phyloP scores from a whole-genome alignment of 2,888 invertebrate species.

The Drosophila infuscata region DNA sequence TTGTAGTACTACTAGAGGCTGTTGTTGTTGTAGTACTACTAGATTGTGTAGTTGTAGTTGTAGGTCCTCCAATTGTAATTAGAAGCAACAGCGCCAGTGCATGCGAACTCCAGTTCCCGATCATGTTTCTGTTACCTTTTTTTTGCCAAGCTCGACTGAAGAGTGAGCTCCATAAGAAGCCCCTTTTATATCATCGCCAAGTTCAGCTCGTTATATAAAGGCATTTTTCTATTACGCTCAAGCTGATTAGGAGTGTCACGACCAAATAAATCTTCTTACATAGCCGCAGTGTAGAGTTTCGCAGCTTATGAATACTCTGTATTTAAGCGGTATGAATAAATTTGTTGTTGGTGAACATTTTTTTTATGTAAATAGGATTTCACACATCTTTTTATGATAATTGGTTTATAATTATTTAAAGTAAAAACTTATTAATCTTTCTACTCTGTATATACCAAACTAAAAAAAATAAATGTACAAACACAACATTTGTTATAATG shows the following conservation, averaged over 20 bases:
- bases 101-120: background rate
- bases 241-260: background rate
- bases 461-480: background rate
- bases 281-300: background rate
- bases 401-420: background rate
- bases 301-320: background rate
- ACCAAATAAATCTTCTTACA: background rate
- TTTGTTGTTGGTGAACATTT: background rate
- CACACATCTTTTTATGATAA: background rate
- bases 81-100: background rate
- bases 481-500: background rate
- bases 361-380: background rate
- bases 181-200: slow-evolving; percentile 6
- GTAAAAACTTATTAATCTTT: background rate
- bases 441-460: background rate
- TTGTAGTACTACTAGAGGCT: no score
- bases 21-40: no score
- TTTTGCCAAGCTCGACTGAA: background rate
- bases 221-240: slow-evolving; percentile 7
- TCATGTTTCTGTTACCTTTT: background rate
- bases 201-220: no score
- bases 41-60: no score
- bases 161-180: background rate
- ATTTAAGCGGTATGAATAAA: background rate
- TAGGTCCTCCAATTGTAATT: no score